These are phyloP conservation scores for Orthonyx spaldingii DNA, from an alignment of 2,113 vertebrate genomes.

Conservation along the genomic window DNA sequence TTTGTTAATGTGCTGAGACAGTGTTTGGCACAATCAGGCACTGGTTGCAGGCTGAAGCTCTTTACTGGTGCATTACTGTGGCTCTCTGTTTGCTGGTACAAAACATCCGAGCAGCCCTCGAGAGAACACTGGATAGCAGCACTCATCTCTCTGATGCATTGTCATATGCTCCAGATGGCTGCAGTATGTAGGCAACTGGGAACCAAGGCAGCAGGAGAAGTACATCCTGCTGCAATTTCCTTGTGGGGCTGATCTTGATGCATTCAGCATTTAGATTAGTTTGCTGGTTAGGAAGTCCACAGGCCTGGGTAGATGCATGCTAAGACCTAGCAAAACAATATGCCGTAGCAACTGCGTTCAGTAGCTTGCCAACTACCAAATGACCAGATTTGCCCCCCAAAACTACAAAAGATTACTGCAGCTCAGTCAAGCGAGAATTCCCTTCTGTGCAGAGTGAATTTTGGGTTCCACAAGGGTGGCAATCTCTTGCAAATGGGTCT, in stretches of 20 bases:
- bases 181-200: neutral
- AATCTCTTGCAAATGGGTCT: neutral
- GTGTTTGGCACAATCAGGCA: neutral
- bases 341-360: neutral
- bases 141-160: neutral
- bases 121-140: neutral
- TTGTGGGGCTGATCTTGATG: neutral
- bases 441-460: neutral
- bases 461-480: neutral
- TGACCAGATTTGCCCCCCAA: neutral
- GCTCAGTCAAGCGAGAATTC: neutral
- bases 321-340: neutral
- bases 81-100: neutral
- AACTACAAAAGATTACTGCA: neutral
- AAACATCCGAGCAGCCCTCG: neutral
- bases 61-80: neutral
- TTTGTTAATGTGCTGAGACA: neutral
- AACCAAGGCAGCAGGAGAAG: slow-evolving; percentile 6
- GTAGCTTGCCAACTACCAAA: neutral
- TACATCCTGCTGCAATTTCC: neutral
- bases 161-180: slow-evolving; percentile 20
- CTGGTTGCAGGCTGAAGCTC: neutral
- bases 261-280: neutral
- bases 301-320: neutral
- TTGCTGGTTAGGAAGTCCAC: neutral